A percentile compares a stretch with the other conserved stretches of the same genome.
Evolutionary conservation across 2,113 vertebrate species (phyloP).

Genomic region (Meriones unguiculatus): DNA sequence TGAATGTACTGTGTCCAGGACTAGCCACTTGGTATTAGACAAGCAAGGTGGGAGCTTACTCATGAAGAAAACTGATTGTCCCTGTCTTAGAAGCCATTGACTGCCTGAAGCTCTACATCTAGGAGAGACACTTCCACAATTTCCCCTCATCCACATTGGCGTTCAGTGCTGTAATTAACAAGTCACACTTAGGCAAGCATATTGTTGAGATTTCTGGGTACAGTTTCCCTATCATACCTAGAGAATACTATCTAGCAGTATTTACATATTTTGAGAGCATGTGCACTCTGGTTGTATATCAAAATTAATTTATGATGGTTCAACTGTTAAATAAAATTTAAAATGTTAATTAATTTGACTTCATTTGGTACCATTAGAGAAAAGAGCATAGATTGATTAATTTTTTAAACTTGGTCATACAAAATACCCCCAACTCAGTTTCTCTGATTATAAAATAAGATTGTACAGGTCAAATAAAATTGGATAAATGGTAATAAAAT

Average conservation of each 20-base stretch:
- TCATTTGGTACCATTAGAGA: background rate
- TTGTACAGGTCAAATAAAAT: background rate
- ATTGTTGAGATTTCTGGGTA: background rate
- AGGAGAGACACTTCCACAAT: background rate
- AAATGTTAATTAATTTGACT: conserved; percentile 4
- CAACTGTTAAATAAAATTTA: conserved; percentile 52
- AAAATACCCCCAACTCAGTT: background rate
- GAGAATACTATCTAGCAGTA: background rate
- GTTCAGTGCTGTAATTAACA: background rate
- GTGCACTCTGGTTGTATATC: conserved; percentile 9
- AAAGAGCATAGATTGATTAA: background rate
- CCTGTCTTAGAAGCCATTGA: background rate
- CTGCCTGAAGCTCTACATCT: background rate
- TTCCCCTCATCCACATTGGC: background rate
- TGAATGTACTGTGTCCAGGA: background rate
- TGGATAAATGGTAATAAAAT: no score
- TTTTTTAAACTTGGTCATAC: background rate
- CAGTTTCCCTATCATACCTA: background rate
- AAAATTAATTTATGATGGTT: conserved; percentile 39
- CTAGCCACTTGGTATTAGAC: background rate
- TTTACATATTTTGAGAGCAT: background rate
- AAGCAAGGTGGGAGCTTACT: background rate
- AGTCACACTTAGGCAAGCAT: background rate
- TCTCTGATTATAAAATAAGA: conserved; percentile 32
- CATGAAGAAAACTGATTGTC: background rate